Evolutionary conservation across 2,888 invertebrate species (phyloP), one percentile per base, ranked within the genome.

Genomic region (Branchellion lobata): DNA sequence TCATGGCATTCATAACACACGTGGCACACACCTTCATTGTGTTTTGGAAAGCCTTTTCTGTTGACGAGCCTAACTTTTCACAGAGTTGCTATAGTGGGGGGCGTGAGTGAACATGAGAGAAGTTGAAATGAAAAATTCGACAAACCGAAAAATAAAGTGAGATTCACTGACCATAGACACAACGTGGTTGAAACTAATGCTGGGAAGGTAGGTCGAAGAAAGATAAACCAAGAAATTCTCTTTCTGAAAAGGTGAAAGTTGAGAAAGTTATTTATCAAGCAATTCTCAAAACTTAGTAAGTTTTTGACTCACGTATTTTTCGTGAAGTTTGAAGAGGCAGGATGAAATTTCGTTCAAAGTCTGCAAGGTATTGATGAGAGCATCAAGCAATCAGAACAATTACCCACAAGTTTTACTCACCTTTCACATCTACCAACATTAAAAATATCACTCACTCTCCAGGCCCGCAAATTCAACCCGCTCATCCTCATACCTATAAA

Each of bases 1-100:
- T n/a, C n/a, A n/a, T n/a, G n/a, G n/a, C n/a, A n/a, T n/a, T n/a
- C n/a, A n/a, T n/a, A n/a, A n/a, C 36, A 40, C 24, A 61, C 21
- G 3, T 8, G 5, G 61, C 31, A 78, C 85, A 83, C 85, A 89
- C 89, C 86, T 89, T 89, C 61, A 88, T 84, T 85, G 87, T 89
- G 79, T 85, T 85, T 82, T 86, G 88, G 84, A 89, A 89, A 71
- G 86, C 83, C 84, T 89, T 89, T 29, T 82, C 83, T 81, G 88
- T 88, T 71, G 87, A 84, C 78, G 86, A 86, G 47, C 33, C 24
- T 31, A 89, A 84, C 24, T 88, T 88, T 79, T 86, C 85, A 81
- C 88, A 88, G 82, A 88, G 89, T 82, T 89, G 88, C 83, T 85
- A 82, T 33, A 83, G 83, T 40, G 5, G 40, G 40, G 40, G 40